Evolutionary conservation across 2,888 invertebrate genomes (phyloP).

Genomic region (Brachynemurus nebulosus): DNA sequence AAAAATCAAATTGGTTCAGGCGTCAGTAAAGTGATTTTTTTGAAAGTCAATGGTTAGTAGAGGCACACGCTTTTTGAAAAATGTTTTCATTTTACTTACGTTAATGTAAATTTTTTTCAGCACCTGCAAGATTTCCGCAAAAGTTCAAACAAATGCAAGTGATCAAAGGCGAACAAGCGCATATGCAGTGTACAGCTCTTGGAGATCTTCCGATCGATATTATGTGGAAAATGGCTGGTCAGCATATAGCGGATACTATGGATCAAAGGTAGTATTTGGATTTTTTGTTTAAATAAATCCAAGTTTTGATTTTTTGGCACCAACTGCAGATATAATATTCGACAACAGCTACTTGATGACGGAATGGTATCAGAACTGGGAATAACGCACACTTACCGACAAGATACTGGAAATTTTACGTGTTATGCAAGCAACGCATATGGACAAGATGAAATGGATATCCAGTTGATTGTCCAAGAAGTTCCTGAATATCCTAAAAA

Average conservation of each 20-base stretch:
- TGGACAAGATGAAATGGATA: conserved; percentile 81
- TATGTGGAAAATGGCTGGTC: conserved; percentile 67
- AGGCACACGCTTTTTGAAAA: conserved; percentile 2
- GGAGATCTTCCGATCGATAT: conserved; percentile 82
- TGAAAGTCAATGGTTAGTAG: conserved; percentile 80
- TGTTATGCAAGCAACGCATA: conserved; percentile 82
- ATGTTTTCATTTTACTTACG: conserved; percentile 7
- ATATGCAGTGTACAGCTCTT: conserved; percentile 72
- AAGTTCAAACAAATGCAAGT: conserved; percentile 72
- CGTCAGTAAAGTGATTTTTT: conserved; percentile 79
- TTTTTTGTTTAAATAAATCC: conserved; percentile 1
- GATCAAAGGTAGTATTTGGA: conserved; percentile 43
- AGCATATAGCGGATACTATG: conserved; percentile 55
- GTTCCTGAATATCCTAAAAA: conserved; percentile 83
- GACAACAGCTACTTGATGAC: conserved; percentile 63
- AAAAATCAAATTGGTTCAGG: conserved; percentile 84
- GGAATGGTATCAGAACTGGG: conserved; percentile 76
- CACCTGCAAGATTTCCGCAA: conserved; percentile 73
- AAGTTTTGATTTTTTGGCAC: not conserved
- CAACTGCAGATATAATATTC: conserved; percentile 46
- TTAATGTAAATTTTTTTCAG: conserved; percentile 30
- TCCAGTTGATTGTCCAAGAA: conserved; percentile 82
- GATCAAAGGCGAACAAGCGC: conserved; percentile 68
- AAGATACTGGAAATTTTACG: conserved; percentile 78
- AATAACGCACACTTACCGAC: conserved; percentile 69